These are phyloP conservation scores for Carassius auratus DNA, from an alignment of 2,113 vertebrate genomes.

Conservation along the genomic window DNA sequence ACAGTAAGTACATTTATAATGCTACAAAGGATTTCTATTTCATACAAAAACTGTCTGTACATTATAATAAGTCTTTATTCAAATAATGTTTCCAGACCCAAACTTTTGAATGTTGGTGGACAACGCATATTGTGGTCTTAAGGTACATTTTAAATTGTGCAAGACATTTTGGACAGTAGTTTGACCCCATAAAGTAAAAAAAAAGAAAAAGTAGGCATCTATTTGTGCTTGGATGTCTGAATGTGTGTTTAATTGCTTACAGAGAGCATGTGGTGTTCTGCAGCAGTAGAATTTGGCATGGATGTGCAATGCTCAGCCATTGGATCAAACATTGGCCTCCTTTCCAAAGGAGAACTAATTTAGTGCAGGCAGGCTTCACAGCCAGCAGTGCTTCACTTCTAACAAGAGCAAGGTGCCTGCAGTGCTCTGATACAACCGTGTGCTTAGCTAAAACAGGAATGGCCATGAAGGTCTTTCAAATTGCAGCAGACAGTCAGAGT, in stretches of 20 bases:
- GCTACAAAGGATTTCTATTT: too few species aligned
- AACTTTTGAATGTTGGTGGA: not conserved
- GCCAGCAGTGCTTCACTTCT: slow-evolving; percentile 41
- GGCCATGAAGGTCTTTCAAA: slow-evolving; percentile 16
- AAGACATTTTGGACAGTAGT: not conserved
- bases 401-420: slow-evolving; percentile 40
- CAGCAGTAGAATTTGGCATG: slow-evolving; percentile 32
- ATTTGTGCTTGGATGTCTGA: slow-evolving; percentile 1
- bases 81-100: not conserved
- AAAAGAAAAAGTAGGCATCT: not conserved
- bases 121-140: not conserved
- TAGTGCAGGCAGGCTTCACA: slow-evolving; percentile 47
- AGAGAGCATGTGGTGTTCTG: slow-evolving; percentile 42
- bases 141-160: not conserved
- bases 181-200: not conserved
- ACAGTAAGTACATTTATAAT: not conserved
- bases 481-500: not conserved
- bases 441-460: slow-evolving; percentile 35
- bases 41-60: not conserved
- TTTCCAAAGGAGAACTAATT: slow-evolving; percentile 54
- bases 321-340: slow-evolving; percentile 43
- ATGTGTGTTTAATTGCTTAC: slow-evolving; percentile 44
- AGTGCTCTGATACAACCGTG: slow-evolving; percentile 38
- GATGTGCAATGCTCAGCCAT: not conserved
- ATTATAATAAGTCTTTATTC: not conserved